phyloP scores from a whole-genome alignment of 2,113 vertebrate species.

The Tychaedon coryphoeus region DNA sequence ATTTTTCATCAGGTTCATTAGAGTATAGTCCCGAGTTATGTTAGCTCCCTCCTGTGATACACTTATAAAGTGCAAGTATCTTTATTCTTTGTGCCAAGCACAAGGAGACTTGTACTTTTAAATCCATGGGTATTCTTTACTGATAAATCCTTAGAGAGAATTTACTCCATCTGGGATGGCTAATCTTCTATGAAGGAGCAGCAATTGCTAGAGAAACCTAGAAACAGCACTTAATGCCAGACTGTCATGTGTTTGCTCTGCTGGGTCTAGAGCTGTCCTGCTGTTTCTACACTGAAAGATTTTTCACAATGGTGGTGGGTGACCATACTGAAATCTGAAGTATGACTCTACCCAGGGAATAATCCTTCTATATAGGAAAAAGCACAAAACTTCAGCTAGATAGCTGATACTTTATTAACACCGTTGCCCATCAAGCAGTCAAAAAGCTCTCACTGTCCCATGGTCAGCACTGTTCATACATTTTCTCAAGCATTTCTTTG shows the following conservation, averaged over 20 bases:
- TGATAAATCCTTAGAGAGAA: background rate
- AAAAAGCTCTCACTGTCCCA: background rate
- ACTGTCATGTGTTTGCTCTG: background rate
- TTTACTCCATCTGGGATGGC: background rate
- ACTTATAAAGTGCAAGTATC: background rate
- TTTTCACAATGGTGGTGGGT: background rate
- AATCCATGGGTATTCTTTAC: background rate
- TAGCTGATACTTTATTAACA: background rate
- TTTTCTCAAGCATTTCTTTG: background rate
- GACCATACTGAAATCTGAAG: background rate
- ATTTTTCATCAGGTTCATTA: background rate
- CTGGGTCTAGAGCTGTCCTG: background rate
- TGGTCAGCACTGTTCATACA: background rate
- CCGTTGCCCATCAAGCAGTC: rapidly evolving
- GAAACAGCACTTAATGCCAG: background rate
- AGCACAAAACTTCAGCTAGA: background rate
- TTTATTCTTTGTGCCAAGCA: background rate
- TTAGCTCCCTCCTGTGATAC: background rate
- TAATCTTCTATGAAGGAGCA: background rate
- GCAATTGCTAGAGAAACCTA: background rate
- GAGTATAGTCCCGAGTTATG: background rate
- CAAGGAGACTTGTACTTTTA: background rate
- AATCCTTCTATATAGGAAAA: background rate
- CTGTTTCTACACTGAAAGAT: background rate
- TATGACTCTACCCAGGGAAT: background rate